phyloP scores from a whole-genome alignment of 2,797 vertebrate genomes.

The Myotis vivesi region DNA sequence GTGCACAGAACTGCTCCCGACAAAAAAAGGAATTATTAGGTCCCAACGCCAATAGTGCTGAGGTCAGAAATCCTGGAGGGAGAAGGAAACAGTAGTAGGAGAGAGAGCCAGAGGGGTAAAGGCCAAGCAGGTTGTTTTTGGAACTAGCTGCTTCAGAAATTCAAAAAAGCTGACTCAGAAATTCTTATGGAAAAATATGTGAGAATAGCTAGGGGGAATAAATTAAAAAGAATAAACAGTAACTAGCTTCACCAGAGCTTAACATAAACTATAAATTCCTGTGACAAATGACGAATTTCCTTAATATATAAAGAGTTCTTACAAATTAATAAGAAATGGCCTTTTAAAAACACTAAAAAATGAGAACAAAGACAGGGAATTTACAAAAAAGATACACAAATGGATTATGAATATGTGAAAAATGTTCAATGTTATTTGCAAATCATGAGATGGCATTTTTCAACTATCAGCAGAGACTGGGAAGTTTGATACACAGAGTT shows the following conservation, averaged over 20 bases:
- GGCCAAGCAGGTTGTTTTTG: neutral
- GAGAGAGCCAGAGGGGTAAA: neutral
- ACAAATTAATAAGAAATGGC: neutral
- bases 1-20: neutral
- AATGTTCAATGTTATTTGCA: neutral
- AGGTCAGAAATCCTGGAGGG: neutral
- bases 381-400: neutral
- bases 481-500: neutral
- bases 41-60: neutral
- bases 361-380: neutral
- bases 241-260: neutral
- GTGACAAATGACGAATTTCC: neutral
- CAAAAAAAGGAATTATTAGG: neutral
- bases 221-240: neutral
- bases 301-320: slow-evolving; percentile 29
- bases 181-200: slow-evolving; percentile 65
- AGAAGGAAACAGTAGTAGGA: neutral
- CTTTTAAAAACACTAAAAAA: neutral
- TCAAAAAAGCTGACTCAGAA: slow-evolving; percentile 64
- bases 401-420: neutral
- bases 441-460: neutral
- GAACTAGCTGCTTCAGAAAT: too few relatives aligned
- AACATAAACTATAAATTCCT: neutral
- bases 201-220: neutral
- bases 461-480: neutral